These are phyloP conservation scores for Periplaneta americana DNA, from an alignment of 1,140 invertebrate species.

Conservation along the genomic window DNA sequence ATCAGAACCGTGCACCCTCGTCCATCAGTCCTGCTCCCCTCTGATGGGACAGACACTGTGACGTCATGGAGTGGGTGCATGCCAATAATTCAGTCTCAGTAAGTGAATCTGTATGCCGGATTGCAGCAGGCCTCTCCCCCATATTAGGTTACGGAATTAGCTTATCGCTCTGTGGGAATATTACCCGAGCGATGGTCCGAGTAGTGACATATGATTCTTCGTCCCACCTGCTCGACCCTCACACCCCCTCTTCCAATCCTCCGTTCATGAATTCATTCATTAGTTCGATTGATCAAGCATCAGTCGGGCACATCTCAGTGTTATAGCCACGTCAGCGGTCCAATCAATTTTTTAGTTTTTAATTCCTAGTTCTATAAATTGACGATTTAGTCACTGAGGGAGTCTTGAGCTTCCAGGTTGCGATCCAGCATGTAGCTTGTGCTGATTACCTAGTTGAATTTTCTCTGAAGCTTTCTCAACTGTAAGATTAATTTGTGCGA, in stretches of 20 bases:
- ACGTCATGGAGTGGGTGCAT: slow-evolving; percentile 3
- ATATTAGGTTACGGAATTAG: not conserved
- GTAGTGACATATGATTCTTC: not conserved
- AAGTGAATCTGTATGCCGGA: not conserved
- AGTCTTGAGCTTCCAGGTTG: too few species aligned
- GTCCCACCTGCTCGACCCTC: not conserved
- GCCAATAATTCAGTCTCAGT: not conserved
- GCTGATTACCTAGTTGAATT: too few species aligned
- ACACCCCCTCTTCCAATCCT: too few species aligned
- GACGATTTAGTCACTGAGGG: too few species aligned
- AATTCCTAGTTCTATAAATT: too few species aligned
- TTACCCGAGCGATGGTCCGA: not conserved
- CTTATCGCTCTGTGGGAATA: not conserved
- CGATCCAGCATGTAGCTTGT: too few species aligned
- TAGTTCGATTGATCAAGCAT: not conserved
- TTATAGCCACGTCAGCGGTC: too few species aligned
- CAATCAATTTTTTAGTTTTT: too few species aligned
- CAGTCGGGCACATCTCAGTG: not conserved
- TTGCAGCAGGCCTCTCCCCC: too few species aligned
- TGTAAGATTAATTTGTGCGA: too few species aligned
- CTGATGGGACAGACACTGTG: not conserved
- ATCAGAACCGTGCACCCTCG: slow-evolving; percentile 8
- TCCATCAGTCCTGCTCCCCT: not conserved
- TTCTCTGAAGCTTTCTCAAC: too few species aligned
- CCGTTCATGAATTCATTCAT: not conserved